Percentiles rank a stretch among this genome's conserved stretches.
Conservation (phyloP, 2,888 invertebrate species). For the Eurytoma adleriae region DNA sequence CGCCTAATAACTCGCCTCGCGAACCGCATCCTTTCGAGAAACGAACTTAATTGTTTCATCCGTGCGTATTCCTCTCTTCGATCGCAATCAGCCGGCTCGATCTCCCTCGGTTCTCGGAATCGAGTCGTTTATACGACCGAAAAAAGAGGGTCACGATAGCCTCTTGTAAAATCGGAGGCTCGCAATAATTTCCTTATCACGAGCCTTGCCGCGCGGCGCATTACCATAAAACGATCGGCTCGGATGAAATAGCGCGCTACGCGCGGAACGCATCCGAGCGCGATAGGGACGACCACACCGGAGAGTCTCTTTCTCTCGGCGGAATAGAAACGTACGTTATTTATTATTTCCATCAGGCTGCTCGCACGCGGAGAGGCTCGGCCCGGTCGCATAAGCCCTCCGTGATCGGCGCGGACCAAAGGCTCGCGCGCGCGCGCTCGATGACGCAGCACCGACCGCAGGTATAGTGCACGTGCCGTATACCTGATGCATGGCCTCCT, state of each 20-base stretch:
- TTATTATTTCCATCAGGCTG: slow-evolving; percentile 61
- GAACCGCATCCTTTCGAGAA: too few relatives aligned
- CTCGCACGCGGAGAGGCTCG: slow-evolving; percentile 36
- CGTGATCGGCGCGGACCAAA: slow-evolving; percentile 64
- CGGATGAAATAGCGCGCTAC: background rate
- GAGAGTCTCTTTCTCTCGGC: slow-evolving; percentile 13
- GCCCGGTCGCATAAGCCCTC: slow-evolving; percentile 20
- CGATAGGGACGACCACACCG: slow-evolving; percentile 38
- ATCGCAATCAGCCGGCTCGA: too few relatives aligned
- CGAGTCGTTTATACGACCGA: too few relatives aligned
- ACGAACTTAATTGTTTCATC: too few relatives aligned
- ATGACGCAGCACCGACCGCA: slow-evolving; percentile 67
- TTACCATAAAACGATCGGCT: slow-evolving; percentile 44
- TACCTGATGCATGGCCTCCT: too few relatives aligned
- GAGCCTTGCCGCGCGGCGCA: background rate
- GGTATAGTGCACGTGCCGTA: too few relatives aligned
- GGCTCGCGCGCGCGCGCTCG: slow-evolving; percentile 58
- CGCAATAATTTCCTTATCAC: slow-evolving; percentile 12
- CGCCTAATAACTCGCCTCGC: too few relatives aligned
- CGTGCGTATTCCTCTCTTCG: too few relatives aligned
- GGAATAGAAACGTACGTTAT: slow-evolving; percentile 51
- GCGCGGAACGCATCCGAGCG: background rate
- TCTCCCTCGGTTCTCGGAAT: too few relatives aligned
- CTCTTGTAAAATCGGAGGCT: background rate
- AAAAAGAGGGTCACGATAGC: background rate